phyloP scores from a whole-genome alignment of 2,113 vertebrate genomes.

The Benitochromis conjunctus region DNA sequence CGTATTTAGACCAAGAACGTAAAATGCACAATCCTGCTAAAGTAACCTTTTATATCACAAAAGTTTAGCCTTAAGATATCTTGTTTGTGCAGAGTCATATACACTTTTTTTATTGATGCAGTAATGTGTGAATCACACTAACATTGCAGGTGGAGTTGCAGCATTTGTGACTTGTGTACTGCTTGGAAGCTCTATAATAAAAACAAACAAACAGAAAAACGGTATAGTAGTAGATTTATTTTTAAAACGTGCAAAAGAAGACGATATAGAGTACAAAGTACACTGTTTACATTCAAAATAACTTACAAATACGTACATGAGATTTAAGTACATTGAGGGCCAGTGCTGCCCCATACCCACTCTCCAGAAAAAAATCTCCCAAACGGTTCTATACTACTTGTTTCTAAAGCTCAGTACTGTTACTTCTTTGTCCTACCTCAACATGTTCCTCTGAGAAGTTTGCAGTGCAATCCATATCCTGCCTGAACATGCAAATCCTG shows the following conservation, averaged over 20 bases:
- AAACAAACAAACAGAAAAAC: background rate
- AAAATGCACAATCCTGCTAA: background rate
- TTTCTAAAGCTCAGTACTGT: background rate
- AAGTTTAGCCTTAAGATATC: background rate
- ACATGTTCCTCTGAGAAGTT: background rate
- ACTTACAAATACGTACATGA: background rate
- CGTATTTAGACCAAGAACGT: background rate
- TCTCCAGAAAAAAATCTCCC: background rate
- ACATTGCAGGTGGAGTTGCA: background rate
- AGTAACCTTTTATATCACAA: background rate
- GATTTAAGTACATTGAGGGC: background rate
- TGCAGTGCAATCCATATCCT: background rate
- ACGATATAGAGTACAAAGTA: background rate
- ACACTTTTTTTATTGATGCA: background rate
- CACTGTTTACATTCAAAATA: background rate
- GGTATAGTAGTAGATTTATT: background rate
- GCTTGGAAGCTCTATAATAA: background rate
- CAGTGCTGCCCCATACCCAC: background rate
- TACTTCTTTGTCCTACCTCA: background rate
- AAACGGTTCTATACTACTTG: background rate
- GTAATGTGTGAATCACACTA: background rate
- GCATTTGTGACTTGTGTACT: background rate
- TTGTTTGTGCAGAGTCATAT: background rate
- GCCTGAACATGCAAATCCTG: background rate
- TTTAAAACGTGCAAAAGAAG: accelerated